Base-by-base conservation (phyloP, 1,140 invertebrate species). In the Propsilocerus akamusi region DNA sequence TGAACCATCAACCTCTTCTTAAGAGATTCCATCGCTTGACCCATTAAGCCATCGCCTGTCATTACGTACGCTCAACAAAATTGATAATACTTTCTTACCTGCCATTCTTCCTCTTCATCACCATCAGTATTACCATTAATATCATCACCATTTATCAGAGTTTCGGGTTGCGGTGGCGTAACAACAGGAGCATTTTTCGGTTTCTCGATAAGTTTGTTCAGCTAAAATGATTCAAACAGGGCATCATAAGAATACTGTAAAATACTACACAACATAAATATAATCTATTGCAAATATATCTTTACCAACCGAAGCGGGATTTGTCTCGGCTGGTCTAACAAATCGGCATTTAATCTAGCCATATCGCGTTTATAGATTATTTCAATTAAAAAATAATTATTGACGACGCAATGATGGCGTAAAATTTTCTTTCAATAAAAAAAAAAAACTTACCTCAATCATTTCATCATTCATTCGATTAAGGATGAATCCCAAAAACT, bases 391-490 rank as follows among this genome's bases (percentile, higher is more conserved):
- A 14, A 10, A 7, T 22, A 46, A 14, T 46, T 10, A 7, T 20
- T 8, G n/a, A 12, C 12, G 28, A 8, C 4, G 25, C 14, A 50
- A 3, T 5, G 26, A 26, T 28, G 10, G 5, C 32, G 20, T 50
- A 25, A 11, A 51, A 47, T 7, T 47, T 5, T 23, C 46, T 47
- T 10, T 4, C 4, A 41, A 46, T 48, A 20, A 50, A 46, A 50
- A 25, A 37, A 50, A 49, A 52, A 54, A 28, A 54, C 57, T 54
- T 59, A 86, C 81, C 67, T 90, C 84, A 0, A 91, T 68, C 90
- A 97, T 95, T 70, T 97, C 93, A 66, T 97, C 93, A 65, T 95
- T 92, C 26, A 97, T 74, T 25, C 85, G 84, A 67, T 97, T 96
- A 2, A 96, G 73, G 46, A 97, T 71, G 67, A 84, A 92, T 11